Percentiles rank a stretch among this genome's conserved stretches.
Evolutionary conservation across 2,797 vertebrate species (phyloP).

Genomic region (Masticophis lateralis): DNA sequence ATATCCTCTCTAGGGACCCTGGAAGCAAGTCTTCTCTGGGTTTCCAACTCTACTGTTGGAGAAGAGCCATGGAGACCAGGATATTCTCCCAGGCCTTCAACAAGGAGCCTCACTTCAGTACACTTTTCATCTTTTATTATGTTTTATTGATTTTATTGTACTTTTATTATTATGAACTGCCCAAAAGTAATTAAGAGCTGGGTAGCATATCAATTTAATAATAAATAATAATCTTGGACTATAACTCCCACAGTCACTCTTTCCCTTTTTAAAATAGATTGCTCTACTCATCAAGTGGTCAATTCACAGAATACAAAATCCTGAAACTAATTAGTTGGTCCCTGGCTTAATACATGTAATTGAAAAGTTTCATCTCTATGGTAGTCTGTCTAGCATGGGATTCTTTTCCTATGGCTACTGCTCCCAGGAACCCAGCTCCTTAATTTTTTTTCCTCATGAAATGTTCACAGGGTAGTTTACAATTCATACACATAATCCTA

Average conservation of each 20-base stretch:
- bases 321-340: neutral
- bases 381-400: neutral
- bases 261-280: neutral
- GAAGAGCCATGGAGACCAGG: neutral
- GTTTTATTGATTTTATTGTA: neutral
- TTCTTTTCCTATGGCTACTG: neutral
- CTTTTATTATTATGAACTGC: neutral
- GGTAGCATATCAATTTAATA: neutral
- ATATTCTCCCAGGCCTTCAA: neutral
- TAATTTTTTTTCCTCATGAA: neutral
- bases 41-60: neutral
- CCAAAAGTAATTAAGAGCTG: neutral
- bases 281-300: neutral
- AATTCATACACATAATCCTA: neutral
- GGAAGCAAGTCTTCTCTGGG: neutral
- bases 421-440: neutral
- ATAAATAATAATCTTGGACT: neutral
- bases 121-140: neutral
- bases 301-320: neutral
- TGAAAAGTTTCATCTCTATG: neutral
- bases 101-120: neutral
- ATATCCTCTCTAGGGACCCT: neutral
- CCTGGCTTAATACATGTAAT: neutral
- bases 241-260: neutral
- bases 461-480: neutral